phyloP scores from a whole-genome alignment of 2,797 vertebrate species.

The Gobionotothen gibberifrons region DNA sequence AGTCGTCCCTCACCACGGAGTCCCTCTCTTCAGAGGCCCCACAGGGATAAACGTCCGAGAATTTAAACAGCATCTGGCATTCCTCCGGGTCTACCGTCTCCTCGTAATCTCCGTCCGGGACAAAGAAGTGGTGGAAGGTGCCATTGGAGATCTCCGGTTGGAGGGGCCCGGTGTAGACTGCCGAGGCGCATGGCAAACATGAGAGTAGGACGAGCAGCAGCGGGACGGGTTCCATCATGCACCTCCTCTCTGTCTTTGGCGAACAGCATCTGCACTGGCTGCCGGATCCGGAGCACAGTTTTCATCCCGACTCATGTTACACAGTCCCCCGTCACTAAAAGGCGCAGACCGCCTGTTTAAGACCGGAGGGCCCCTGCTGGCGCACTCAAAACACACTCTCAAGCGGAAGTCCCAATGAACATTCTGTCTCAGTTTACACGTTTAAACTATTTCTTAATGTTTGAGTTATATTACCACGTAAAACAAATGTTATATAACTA shows the following conservation, averaged over 20 bases:
- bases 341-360: conserved; percentile 57
- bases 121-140: conserved; percentile 96
- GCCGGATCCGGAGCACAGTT: conserved; percentile 50
- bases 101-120: conserved; percentile 96
- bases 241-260: conserved; percentile 57
- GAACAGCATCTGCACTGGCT: conserved; percentile 60
- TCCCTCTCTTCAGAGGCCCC: conserved; percentile 75
- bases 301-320: conserved; percentile 78
- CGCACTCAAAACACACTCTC: conserved; percentile 8
- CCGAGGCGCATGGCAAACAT: conserved; percentile 74
- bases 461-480: neutral
- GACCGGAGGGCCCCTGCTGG: conserved; percentile 49
- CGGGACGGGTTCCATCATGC: conserved; percentile 80
- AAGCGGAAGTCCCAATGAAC: neutral
- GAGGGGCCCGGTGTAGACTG: conserved; percentile 89
- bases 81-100: conserved; percentile 95
- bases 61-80: conserved; percentile 95
- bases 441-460: neutral
- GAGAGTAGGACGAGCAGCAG: conserved; percentile 79
- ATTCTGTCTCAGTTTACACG: neutral
- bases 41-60: conserved; percentile 89
- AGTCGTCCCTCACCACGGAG: conserved; percentile 90
- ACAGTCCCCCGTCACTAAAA: conserved; percentile 71
- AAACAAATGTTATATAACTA: neutral
- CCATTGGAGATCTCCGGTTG: conserved; percentile 97